These are phyloP conservation scores for Ceramica pisi DNA, from an alignment of 2,888 invertebrate species.

Conservation along the genomic window DNA sequence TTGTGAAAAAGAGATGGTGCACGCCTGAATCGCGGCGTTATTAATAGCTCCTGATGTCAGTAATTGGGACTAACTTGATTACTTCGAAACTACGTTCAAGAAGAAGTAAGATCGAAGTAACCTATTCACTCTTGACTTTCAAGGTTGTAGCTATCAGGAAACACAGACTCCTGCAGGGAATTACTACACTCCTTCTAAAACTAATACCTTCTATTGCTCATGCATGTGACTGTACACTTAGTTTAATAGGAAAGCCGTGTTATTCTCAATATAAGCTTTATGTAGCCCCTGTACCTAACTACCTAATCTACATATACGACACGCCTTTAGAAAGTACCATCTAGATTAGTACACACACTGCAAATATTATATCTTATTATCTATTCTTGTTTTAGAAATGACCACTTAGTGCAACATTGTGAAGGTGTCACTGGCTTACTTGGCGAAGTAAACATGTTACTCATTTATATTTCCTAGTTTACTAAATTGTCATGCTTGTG, in stretches of 20 bases:
- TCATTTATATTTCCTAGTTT: not conserved
- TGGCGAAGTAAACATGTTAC: not conserved
- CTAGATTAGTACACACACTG: constrained; percentile 1
- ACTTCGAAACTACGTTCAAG: no score
- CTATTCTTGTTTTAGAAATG: constrained; percentile 12
- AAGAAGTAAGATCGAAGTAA: no score
- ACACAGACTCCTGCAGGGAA: no score
- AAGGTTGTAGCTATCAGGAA: no score
- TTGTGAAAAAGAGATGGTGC: no score
- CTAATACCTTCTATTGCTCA: no score
- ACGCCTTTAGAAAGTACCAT: constrained; percentile 53
- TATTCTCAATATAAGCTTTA: constrained; percentile 51
- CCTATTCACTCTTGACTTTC: no score
- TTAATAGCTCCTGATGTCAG: no score
- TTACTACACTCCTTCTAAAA: no score
- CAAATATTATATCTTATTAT: constrained; percentile 49
- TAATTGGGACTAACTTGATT: no score
- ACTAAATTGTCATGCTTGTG: not conserved
- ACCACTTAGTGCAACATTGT: constrained; percentile 1
- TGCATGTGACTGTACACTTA: constrained; percentile 32
- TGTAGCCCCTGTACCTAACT: constrained; percentile 26
- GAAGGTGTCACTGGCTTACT: constrained; percentile 3
- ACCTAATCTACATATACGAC: not conserved
- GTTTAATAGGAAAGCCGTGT: constrained; percentile 56
- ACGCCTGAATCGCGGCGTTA: no score